Conservation (phyloP, 2,888 invertebrate species). For the Myopa testacea region DNA sequence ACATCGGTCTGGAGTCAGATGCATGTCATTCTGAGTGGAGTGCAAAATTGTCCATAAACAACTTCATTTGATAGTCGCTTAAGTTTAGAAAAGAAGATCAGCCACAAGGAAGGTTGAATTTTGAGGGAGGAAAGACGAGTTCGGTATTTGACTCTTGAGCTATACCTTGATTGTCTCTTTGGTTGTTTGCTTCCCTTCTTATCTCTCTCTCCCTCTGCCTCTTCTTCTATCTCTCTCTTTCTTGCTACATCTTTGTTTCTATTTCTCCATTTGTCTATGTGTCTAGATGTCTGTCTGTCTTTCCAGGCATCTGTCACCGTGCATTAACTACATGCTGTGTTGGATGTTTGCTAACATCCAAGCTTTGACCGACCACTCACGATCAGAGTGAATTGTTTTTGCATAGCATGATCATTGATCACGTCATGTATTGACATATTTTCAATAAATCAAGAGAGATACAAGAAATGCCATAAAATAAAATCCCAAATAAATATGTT, state of each 20-base stretch:
- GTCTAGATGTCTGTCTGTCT: not conserved
- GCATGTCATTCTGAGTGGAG: not conserved
- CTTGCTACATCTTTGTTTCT: not conserved
- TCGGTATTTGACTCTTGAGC: too few relatives aligned
- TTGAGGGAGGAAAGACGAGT: too few relatives aligned
- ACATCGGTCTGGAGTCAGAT: not conserved
- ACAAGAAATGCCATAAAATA: too few relatives aligned
- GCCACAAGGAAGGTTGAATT: too few relatives aligned
- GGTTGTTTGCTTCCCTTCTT: not conserved
- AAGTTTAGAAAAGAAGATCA: too few relatives aligned
- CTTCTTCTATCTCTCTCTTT: not conserved
- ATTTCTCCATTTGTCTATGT: not conserved
- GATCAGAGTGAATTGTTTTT: not conserved
- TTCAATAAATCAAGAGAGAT: not conserved
- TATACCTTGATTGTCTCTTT: not conserved
- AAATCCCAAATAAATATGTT: too few relatives aligned
- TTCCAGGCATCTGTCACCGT: not conserved
- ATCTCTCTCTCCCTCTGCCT: not conserved
- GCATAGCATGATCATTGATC: not conserved
- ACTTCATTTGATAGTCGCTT: conserved; percentile 5
- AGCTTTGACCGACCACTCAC: not conserved
- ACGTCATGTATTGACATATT: not conserved
- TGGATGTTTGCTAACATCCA: not conserved
- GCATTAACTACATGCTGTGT: not conserved
- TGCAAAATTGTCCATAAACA: not conserved